These are phyloP conservation scores for Neostethus bicornis DNA, from an alignment of 2,797 vertebrate genomes.

Conservation along the genomic window DNA sequence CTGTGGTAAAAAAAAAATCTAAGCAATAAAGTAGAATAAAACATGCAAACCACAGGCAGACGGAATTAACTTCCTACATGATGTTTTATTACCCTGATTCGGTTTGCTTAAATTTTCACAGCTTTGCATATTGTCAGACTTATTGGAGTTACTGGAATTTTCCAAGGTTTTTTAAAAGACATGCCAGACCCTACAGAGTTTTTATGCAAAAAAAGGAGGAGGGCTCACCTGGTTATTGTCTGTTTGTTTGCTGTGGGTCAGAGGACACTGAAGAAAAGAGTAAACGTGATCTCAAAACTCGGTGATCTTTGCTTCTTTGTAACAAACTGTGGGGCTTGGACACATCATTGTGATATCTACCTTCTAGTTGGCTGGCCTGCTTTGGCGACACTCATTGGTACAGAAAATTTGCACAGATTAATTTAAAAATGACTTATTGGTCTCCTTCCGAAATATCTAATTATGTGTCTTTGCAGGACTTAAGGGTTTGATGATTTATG, in stretches of 20 bases:
- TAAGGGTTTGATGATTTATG: too few relatives aligned
- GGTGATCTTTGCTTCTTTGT: too few relatives aligned
- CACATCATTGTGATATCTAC: too few relatives aligned
- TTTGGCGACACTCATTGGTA: too few relatives aligned
- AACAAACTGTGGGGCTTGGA: too few relatives aligned
- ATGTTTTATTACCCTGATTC: slow-evolving; percentile 16
- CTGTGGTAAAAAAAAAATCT: slow-evolving; percentile 42
- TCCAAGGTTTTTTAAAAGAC: slow-evolving; percentile 11
- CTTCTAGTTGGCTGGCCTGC: too few relatives aligned
- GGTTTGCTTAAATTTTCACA: neutral
- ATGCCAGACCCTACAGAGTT: slow-evolving; percentile 8
- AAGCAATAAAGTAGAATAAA: slow-evolving; percentile 33
- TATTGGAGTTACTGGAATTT: slow-evolving; percentile 23
- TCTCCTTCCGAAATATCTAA: too few relatives aligned
- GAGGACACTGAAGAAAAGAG: slow-evolving; percentile 55
- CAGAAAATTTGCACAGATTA: too few relatives aligned
- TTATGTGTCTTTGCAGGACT: too few relatives aligned
- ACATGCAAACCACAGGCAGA: slow-evolving; percentile 25
- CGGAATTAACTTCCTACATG: slow-evolving; percentile 5
- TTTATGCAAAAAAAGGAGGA: slow-evolving; percentile 25
- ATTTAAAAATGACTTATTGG: too few relatives aligned
- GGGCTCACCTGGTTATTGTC: slow-evolving; percentile 69
- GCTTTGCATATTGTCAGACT: slow-evolving; percentile 7
- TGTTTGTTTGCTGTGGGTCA: slow-evolving; percentile 61
- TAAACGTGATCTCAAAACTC: too few relatives aligned